Evolutionary conservation across 2,888 invertebrate genomes (phyloP).

Genomic region (Macrosoma leucophasiata): DNA sequence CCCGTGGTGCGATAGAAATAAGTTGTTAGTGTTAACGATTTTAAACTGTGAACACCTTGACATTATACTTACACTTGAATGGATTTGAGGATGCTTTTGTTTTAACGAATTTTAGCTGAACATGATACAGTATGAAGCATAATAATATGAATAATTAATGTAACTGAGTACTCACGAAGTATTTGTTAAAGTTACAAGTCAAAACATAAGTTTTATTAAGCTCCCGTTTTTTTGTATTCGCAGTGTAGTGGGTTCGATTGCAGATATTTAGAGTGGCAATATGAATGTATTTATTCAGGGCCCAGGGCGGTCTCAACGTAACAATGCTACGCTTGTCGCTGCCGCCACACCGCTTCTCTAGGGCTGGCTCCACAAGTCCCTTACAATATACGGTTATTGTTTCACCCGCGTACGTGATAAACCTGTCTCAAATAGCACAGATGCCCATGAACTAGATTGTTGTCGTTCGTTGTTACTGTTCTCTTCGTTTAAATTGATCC

Average conservation of each 20-base stretch:
- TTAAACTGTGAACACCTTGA: constrained; percentile 31
- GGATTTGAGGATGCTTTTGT: no score
- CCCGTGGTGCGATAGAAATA: constrained; percentile 62
- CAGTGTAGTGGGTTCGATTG: constrained; percentile 40
- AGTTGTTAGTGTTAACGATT: constrained; percentile 70
- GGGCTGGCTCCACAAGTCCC: constrained; percentile 46
- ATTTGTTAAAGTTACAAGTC: constrained; percentile 1
- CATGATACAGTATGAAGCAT: no score
- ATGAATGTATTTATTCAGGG: constrained; percentile 75
- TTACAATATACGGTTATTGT: no score
- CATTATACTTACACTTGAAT: constrained; percentile 10
- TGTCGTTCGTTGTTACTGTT: no score
- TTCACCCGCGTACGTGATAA: no score
- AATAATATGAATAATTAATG: no score
- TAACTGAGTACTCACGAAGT: no score
- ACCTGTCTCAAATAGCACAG: no score
- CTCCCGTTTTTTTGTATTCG: constrained; percentile 25
- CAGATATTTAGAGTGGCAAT: constrained; percentile 73
- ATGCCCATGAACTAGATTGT: no score
- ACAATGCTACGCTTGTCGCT: constrained; percentile 74
- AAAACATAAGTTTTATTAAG: constrained; percentile 9
- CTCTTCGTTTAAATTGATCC: no score
- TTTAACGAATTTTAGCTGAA: no score
- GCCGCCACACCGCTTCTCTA: constrained; percentile 38
- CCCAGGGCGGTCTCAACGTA: constrained; percentile 66